These are phyloP conservation scores for Anoplius nigerrimus DNA, from an alignment of 2,888 invertebrate species.

Conservation along the genomic window DNA sequence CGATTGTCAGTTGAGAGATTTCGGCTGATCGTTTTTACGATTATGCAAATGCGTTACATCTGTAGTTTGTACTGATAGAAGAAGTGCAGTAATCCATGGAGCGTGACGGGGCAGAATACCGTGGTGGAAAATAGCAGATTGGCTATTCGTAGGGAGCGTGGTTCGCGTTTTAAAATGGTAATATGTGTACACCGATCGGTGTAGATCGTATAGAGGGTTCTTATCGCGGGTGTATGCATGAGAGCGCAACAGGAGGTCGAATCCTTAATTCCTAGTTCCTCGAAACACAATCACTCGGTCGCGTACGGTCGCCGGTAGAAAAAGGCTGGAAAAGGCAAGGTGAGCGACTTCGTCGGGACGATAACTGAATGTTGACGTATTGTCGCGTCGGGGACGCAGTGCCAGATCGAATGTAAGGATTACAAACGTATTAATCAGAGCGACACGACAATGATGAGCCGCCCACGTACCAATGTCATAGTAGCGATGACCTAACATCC, in stretches of 20 bases:
- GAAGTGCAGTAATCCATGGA: no score
- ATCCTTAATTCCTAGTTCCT: constrained; percentile 41
- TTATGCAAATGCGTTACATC: no score
- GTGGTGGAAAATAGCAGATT: no score
- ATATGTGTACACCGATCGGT: constrained; percentile 39
- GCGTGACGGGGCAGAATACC: no score
- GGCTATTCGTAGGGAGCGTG: no score
- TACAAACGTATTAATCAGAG: constrained; percentile 44
- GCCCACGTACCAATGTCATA: constrained; percentile 47
- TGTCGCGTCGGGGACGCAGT: constrained; percentile 8
- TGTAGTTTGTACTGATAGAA: no score
- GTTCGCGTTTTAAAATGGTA: not conserved
- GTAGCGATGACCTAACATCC: constrained; percentile 60
- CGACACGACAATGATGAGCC: constrained; percentile 13
- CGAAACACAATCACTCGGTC: constrained; percentile 22
- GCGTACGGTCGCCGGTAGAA: no score
- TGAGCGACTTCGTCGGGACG: constrained; percentile 29
- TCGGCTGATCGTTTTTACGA: no score
- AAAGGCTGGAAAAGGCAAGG: not conserved
- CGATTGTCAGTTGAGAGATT: no score
- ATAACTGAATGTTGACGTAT: constrained; percentile 1
- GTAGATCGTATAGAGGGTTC: constrained; percentile 24
- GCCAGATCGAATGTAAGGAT: constrained; percentile 52
- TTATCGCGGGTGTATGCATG: constrained; percentile 29
- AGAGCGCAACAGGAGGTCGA: constrained; percentile 44